phyloP scores from a whole-genome alignment of 1,140 invertebrate genomes.

The Armadillidium nasatum region DNA sequence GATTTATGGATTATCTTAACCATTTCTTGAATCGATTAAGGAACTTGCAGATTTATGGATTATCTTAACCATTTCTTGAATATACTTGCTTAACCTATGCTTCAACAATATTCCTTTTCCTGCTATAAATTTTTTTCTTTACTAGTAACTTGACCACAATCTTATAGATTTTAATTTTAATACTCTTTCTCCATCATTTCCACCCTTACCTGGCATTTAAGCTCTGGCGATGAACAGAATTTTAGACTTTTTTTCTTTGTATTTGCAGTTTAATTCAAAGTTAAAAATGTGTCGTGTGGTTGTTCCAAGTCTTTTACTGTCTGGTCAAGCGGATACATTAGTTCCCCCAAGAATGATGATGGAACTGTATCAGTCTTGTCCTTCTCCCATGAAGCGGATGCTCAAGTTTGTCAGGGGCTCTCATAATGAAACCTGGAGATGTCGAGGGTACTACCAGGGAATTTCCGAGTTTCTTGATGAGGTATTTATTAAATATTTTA shows the following conservation, averaged over 20 bases:
- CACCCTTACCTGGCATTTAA: too few species aligned
- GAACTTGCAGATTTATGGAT: too few species aligned
- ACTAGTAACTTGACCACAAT: too few species aligned
- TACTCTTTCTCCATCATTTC: too few species aligned
- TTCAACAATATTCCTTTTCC: too few species aligned
- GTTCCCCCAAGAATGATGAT: constrained; percentile 83
- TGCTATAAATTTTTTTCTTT: too few species aligned
- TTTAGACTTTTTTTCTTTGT: constrained; percentile 35
- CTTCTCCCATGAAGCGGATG: constrained; percentile 63
- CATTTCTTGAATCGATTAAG: too few species aligned
- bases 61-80: too few species aligned
- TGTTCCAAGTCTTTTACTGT: constrained; percentile 71
- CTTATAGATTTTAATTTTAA: too few species aligned
- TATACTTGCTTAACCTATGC: too few species aligned
- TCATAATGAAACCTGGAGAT: constrained; percentile 83
- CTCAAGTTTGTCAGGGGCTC: constrained; percentile 66
- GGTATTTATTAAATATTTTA: constrained; percentile 12
- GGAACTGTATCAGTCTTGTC: constrained; percentile 65
- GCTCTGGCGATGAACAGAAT: too few species aligned
- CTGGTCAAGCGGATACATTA: constrained; percentile 72
- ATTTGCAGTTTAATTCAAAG: constrained; percentile 65
- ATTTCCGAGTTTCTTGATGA: constrained; percentile 57
- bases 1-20: too few species aligned
- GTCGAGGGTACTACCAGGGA: constrained; percentile 59
- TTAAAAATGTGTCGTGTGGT: constrained; percentile 63